Percentiles rank a stretch among this genome's conserved stretches.
phyloP scores from a whole-genome alignment of 2,888 invertebrate species.

The Gordius sp. region DNA sequence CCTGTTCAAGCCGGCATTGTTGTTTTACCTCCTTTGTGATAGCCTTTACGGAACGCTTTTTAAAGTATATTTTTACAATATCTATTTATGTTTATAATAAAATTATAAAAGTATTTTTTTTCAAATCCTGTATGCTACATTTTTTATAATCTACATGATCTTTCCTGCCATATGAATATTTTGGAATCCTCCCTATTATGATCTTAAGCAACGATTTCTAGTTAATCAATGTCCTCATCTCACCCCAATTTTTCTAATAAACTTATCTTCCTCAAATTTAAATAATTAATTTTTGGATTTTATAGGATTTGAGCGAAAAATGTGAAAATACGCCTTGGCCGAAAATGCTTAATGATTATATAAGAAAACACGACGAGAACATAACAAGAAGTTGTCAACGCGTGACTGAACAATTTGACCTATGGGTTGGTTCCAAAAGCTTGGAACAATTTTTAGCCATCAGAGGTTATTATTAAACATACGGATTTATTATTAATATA shows the following conservation, averaged over 20 bases:
- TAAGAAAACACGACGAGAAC: constrained; percentile 68
- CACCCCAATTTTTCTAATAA: too few species aligned
- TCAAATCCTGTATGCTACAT: constrained; percentile 34
- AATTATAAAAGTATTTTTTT: constrained; percentile 17
- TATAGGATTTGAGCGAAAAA: constrained; percentile 16
- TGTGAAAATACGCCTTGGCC: constrained; percentile 49
- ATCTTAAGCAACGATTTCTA: too few species aligned
- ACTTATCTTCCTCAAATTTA: too few species aligned
- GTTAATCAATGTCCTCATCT: too few species aligned
- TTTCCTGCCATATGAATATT: too few species aligned
- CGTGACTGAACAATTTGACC: neutral
- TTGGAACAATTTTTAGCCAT: neutral
- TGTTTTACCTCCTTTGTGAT: neutral
- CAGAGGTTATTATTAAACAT: neutral
- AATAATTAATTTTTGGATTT: constrained; percentile 34
- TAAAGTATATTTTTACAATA: neutral
- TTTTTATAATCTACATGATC: too few species aligned
- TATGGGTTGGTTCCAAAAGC: neutral
- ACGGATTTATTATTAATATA: too few species aligned
- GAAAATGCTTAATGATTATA: constrained; percentile 58
- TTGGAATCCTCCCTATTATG: too few species aligned
- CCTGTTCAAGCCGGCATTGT: neutral
- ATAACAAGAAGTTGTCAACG: constrained; percentile 31
- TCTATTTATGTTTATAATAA: constrained; percentile 16
- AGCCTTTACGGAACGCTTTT: neutral